A percentile compares a stretch with the other conserved stretches of the same genome.
These are phyloP conservation scores for Tenualosa ilisha DNA, from an alignment of 2,797 vertebrate genomes.

Conservation along the genomic window DNA sequence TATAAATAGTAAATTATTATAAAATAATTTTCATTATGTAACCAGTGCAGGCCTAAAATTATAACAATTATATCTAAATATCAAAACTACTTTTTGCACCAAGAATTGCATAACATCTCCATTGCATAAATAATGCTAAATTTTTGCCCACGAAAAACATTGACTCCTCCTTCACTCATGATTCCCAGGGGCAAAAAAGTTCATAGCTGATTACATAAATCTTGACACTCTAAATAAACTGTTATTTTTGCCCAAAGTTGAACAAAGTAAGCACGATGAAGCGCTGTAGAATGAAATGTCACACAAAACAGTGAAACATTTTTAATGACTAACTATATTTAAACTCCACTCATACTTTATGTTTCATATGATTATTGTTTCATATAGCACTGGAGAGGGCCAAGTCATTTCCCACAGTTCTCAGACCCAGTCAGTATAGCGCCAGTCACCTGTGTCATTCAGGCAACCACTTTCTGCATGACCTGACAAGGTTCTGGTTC, in stretches of 20 bases:
- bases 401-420: no score
- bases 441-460: background rate
- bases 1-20: no score
- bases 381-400: no score
- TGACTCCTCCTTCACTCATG: background rate
- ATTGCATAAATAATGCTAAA: background rate
- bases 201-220: background rate
- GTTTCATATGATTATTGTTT: background rate
- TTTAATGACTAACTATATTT: background rate
- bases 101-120: background rate
- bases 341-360: background rate
- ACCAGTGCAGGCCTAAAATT: background rate
- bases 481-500: background rate
- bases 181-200: background rate
- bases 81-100: background rate
- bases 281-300: background rate
- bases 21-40: background rate
- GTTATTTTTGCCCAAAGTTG: background rate
- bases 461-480: background rate
- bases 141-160: background rate
- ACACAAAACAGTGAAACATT: background rate
- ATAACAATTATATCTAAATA: background rate
- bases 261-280: no score
- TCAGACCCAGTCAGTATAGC: background rate
- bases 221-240: background rate